Conservation (phyloP, 2,888 invertebrate genomes). For the Drosophila austrosaltans region DNA sequence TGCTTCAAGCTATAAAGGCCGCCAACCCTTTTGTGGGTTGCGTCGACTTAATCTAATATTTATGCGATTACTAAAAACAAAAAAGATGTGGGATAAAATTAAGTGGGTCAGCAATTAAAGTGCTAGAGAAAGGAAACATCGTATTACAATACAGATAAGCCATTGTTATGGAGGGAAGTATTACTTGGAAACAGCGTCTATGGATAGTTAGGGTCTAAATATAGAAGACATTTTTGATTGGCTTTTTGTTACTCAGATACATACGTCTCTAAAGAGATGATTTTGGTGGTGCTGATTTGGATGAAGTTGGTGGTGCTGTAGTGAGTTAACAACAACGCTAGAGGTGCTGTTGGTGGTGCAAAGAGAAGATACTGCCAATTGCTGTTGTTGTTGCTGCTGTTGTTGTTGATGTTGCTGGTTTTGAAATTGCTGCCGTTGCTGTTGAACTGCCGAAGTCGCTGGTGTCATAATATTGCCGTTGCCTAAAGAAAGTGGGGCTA, state of each 20-base stretch:
- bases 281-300: constrained; percentile 84
- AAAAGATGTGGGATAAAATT: background rate
- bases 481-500: constrained; percentile 43
- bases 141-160: background rate
- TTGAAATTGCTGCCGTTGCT: constrained; percentile 40
- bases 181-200: too few relatives aligned
- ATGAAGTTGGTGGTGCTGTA: constrained; percentile 84
- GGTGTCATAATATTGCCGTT: constrained; percentile 42
- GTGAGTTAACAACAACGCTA: constrained; percentile 83
- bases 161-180: too few relatives aligned
- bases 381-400: constrained; percentile 58
- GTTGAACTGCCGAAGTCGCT: constrained; percentile 45
- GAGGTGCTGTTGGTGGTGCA: constrained; percentile 77
- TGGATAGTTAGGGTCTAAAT: constrained; percentile 1
- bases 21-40: constrained; percentile 8
- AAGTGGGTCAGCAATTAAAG: constrained; percentile 15
- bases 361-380: constrained; percentile 52
- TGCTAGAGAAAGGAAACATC: background rate
- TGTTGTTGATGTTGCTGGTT: constrained; percentile 52
- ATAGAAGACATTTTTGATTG: constrained; percentile 9
- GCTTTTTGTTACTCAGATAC: constrained; percentile 71
- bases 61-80: constrained; percentile 9
- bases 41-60: constrained; percentile 12
- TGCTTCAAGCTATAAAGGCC: constrained; percentile 2
- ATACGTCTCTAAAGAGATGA: constrained; percentile 84